phyloP scores from a whole-genome alignment of 2,797 vertebrate species.

The Enteromius paludinosus region DNA sequence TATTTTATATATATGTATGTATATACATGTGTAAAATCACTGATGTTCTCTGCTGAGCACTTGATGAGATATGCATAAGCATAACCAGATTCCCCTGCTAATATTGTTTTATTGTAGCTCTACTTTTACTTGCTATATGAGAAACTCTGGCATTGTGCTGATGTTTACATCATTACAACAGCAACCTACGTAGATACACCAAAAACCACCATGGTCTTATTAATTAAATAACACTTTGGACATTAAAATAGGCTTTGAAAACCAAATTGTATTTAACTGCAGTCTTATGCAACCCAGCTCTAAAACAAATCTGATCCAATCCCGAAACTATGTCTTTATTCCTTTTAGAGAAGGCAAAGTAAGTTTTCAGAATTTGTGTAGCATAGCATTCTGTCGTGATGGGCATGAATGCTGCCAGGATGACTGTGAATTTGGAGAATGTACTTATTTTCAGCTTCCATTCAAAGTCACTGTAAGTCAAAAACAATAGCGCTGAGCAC shows the following conservation, averaged over 20 bases:
- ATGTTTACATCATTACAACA: not conserved
- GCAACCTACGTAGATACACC: not conserved
- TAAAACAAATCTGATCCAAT: slow-evolving; percentile 4
- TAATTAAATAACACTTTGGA: not conserved
- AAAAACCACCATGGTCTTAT: not conserved
- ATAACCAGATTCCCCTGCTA: not conserved
- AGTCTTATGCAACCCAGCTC: not conserved
- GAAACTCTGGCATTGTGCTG: not conserved
- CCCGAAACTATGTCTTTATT: slow-evolving; percentile 22
- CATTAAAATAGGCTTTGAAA: not conserved
- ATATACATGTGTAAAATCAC: not conserved
- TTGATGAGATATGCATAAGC: not conserved
- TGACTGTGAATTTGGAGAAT: slow-evolving; percentile 12
- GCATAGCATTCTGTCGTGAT: not conserved
- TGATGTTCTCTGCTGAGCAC: not conserved
- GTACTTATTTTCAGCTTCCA: slow-evolving; percentile 7
- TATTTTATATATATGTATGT: not conserved
- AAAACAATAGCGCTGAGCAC: not conserved
- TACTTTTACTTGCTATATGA: not conserved
- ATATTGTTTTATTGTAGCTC: not conserved
- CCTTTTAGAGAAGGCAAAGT: not conserved
- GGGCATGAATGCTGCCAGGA: not conserved
- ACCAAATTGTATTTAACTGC: not conserved
- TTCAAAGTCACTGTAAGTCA: slow-evolving; percentile 16
- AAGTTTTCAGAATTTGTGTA: slow-evolving; percentile 20